Evolutionary conservation across 2,113 vertebrate species (phyloP).

Genomic region (Rutilus rutilus): DNA sequence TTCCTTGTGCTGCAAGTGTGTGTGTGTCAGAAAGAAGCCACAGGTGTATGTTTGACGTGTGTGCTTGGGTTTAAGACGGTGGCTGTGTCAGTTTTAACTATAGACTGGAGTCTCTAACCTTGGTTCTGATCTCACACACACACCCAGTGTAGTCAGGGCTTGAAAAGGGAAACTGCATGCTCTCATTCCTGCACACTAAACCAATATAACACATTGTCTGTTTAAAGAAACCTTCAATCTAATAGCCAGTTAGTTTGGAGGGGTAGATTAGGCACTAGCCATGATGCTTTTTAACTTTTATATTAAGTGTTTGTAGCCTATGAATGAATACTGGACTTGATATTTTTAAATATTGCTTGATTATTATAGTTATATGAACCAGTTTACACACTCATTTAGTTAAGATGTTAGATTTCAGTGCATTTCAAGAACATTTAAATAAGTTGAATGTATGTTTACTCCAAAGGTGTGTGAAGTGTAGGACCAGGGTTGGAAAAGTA

Average conservation of each 20-base stretch:
- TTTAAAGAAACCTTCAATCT: constrained; percentile 31
- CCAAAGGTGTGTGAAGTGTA: constrained; percentile 52
- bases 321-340: constrained; percentile 54
- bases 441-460: constrained; percentile 53
- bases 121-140: constrained; percentile 56
- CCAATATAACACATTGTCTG: constrained; percentile 25
- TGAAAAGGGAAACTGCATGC: constrained; percentile 35
- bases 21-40: constrained; percentile 39
- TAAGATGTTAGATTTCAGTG: constrained; percentile 16
- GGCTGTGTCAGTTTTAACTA: constrained; percentile 45
- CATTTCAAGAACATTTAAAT: constrained; percentile 25
- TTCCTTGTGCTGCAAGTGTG: constrained; percentile 57
- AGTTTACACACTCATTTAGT: constrained; percentile 35
- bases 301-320: constrained; percentile 46
- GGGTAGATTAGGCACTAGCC: constrained; percentile 45
- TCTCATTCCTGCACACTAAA: constrained; percentile 40
- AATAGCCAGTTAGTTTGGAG: constrained; percentile 33
- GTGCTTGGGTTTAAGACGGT: constrained; percentile 46
- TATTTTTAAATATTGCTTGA: constrained; percentile 52
- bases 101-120: constrained; percentile 56
- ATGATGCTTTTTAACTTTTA: constrained; percentile 43
- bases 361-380: constrained; percentile 42
- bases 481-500: constrained; percentile 60
- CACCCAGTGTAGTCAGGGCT: constrained; percentile 42
- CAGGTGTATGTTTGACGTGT: constrained; percentile 37